Percentiles rank a stretch among this genome's conserved stretches.
phyloP scores from a whole-genome alignment of 2,888 invertebrate species.

The Blomia tropicalis region DNA sequence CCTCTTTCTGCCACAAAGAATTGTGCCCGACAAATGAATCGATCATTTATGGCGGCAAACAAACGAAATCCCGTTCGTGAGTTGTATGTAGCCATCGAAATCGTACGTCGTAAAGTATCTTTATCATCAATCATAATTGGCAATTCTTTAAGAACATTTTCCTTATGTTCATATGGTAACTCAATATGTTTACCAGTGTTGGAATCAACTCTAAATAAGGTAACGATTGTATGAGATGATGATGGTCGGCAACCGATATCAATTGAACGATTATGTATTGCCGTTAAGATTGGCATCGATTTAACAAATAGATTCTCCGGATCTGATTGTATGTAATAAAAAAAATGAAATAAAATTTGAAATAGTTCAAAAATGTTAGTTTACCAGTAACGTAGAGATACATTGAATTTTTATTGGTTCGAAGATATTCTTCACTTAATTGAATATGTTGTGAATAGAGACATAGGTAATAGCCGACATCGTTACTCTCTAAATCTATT shows the following conservation, averaged over 20 bases:
- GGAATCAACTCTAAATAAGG: constrained; percentile 31
- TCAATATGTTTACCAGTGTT: neutral
- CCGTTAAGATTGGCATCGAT: neutral
- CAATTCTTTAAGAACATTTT: too few species aligned
- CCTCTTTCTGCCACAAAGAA: neutral
- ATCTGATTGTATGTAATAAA: constrained; percentile 6
- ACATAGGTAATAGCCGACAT: constrained; percentile 38
- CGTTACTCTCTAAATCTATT: constrained; percentile 25
- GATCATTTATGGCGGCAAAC: neutral
- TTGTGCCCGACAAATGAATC: neutral
- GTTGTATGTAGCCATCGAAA: neutral
- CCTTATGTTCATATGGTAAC: neutral
- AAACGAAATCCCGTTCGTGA: neutral
- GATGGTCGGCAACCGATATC: constrained; percentile 50
- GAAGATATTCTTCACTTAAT: constrained; percentile 33
- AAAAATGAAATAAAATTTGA: neutral
- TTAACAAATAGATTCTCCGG: constrained; percentile 14
- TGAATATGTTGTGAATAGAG: constrained; percentile 32
- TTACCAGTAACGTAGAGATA: constrained; percentile 45
- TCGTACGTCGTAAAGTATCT: neutral
- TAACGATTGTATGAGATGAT: constrained; percentile 43
- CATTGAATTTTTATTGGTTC: constrained; percentile 37
- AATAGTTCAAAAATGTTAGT: constrained; percentile 26
- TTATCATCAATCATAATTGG: neutral
- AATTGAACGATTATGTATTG: constrained; percentile 31